Percentiles rank a stretch among this genome's conserved stretches.
These are phyloP conservation scores for Luidia sarsii DNA, from an alignment of 53 echinoderm and acorn worm species.

Conservation along the genomic window DNA sequence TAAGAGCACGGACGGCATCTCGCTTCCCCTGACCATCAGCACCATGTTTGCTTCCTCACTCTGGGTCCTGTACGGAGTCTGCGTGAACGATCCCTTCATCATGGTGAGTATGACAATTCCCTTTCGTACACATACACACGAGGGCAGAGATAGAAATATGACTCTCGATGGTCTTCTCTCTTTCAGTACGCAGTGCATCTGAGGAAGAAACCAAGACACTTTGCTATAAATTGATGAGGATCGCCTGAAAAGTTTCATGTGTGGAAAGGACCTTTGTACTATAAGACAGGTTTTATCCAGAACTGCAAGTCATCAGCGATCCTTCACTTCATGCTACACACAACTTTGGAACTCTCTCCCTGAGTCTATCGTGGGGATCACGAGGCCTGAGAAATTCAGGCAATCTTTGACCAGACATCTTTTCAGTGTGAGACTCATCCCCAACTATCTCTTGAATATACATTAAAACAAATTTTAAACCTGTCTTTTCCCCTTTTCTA, in stretches of 20 bases:
- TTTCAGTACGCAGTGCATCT: too few relatives aligned
- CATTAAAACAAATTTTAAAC: background rate
- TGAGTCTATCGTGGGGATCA: too few relatives aligned
- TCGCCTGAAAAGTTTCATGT: background rate
- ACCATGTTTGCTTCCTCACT: slow-evolving; percentile 55
- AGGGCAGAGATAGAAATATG: background rate
- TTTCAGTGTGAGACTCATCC: too few relatives aligned
- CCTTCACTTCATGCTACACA: too few relatives aligned
- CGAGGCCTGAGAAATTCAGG: background rate
- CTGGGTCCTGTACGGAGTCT: slow-evolving; percentile 63
- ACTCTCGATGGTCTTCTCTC: too few relatives aligned
- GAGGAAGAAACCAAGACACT: too few relatives aligned
- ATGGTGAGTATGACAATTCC: slow-evolving; percentile 25
- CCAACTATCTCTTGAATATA: background rate
- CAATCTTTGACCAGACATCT: background rate
- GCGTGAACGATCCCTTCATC: slow-evolving; percentile 57
- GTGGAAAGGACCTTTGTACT: background rate
- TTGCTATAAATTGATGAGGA: background rate
- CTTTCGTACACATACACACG: background rate
- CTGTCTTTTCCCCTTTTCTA: background rate
- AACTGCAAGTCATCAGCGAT: too few relatives aligned
- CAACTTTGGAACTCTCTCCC: too few relatives aligned
- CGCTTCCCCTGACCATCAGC: slow-evolving; percentile 58
- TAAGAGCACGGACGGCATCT: slow-evolving; percentile 58
- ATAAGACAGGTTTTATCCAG: background rate